A percentile compares a stretch with the other conserved stretches of the same genome.
phyloP scores from a whole-genome alignment of 2,797 vertebrate genomes.

The Artibeus lituratus region DNA sequence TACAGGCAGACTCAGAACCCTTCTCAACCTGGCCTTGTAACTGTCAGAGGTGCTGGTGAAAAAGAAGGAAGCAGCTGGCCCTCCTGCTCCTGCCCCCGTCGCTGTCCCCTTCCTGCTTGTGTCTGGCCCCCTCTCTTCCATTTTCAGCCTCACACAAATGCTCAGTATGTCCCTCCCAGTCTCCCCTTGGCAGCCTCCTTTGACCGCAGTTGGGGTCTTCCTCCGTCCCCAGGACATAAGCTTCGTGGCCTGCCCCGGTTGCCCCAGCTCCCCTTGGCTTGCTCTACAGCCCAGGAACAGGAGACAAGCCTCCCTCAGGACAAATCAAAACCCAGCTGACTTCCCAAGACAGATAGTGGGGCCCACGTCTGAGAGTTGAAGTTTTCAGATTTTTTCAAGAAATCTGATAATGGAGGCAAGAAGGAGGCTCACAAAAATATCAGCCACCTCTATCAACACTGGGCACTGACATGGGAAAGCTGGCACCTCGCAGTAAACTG shows the following conservation, averaged over 20 bases:
- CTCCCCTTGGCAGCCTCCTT: not conserved
- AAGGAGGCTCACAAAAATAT: not conserved
- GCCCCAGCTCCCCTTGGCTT: not conserved
- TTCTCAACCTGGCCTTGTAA: not conserved
- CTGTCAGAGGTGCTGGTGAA: not conserved
- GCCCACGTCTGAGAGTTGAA: not conserved
- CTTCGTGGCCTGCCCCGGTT: not conserved
- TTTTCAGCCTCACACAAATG: not conserved
- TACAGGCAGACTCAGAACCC: not conserved
- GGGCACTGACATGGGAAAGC: conserved; percentile 41
- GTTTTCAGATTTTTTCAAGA: conserved; percentile 46
- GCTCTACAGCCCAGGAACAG: not conserved
- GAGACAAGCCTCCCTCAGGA: not conserved
- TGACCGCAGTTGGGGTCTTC: not conserved
- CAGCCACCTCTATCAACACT: conserved; percentile 49
- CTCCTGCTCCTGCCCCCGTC: not conserved
- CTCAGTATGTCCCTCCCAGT: accelerated
- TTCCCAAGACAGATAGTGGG: not conserved
- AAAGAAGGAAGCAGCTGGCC: not conserved
- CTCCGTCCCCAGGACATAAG: not conserved
- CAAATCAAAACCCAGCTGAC: not conserved
- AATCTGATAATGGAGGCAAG: conserved; percentile 57
- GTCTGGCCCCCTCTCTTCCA: not conserved
- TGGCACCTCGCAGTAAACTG: not conserved
- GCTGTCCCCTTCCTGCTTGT: not conserved